A percentile compares a stretch with the other conserved stretches of the same genome.
Evolutionary conservation across 2,113 vertebrate species (phyloP).

Genomic region (Picathartes gymnocephalus): DNA sequence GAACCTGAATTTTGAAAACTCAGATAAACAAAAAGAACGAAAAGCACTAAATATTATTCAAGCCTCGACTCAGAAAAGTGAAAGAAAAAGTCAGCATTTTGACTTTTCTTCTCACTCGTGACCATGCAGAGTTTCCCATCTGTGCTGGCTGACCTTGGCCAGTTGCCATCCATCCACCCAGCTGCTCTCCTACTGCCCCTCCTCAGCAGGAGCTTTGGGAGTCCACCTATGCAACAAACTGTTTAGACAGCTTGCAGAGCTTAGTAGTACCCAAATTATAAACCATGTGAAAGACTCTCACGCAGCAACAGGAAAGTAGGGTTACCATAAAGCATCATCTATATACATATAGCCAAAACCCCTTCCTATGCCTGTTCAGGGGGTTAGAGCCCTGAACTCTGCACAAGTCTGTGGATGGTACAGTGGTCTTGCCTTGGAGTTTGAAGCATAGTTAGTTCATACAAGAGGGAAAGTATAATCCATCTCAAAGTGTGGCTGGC

Average conservation of each 20-base stretch:
- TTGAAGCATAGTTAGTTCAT: background rate
- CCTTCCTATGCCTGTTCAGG: background rate
- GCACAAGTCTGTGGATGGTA: background rate
- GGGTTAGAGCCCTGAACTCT: background rate
- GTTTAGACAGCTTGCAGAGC: background rate
- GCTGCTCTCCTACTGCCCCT: background rate
- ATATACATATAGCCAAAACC: rapidly evolving
- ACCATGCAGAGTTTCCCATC: background rate
- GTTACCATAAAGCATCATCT: background rate
- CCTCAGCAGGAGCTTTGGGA: background rate
- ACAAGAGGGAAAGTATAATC: background rate
- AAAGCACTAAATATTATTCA: background rate
- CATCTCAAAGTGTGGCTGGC: background rate
- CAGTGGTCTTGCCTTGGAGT: background rate
- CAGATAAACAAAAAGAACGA: background rate
- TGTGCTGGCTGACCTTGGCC: background rate
- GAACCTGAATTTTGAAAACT: background rate
- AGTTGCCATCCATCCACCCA: background rate
- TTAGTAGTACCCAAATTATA: background rate
- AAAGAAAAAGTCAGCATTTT: background rate
- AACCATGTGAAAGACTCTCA: background rate
- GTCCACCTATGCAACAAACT: background rate
- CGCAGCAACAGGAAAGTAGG: background rate
- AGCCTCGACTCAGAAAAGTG: background rate
- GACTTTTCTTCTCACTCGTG: background rate